Evolutionary conservation across 2,888 invertebrate genomes (phyloP).

Genomic region (Nomada fucata): DNA sequence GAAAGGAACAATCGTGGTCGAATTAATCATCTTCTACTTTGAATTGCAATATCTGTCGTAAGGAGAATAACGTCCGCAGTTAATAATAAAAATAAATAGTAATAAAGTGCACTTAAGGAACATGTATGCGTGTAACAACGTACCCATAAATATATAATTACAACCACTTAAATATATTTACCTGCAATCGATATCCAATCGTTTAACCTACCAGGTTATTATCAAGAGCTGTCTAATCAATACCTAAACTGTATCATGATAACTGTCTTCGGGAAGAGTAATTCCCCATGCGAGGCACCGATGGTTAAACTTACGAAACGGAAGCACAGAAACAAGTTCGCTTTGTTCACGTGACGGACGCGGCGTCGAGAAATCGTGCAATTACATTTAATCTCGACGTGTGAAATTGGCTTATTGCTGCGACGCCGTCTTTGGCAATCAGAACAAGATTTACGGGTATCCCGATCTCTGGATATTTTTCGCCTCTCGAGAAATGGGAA

Average conservation of each 20-base stretch:
- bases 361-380: background rate
- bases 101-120: background rate
- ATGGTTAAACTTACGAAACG: constrained; percentile 30
- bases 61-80: background rate
- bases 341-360: background rate
- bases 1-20: background rate
- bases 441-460: background rate
- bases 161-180: too few species aligned
- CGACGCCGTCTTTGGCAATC: constrained; percentile 15
- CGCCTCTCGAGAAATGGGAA: too few species aligned
- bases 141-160: background rate
- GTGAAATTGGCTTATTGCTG: constrained; percentile 29
- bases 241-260: background rate
- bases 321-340: background rate
- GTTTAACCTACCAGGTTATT: background rate
- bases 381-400: constrained; percentile 39
- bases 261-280: too few species aligned
- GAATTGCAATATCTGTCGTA: too few species aligned
- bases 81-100: background rate
- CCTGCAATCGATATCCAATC: background rate
- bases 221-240: background rate
- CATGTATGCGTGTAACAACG: too few species aligned
- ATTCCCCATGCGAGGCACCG: too few species aligned
- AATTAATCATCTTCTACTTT: background rate
- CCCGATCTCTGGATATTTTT: too few species aligned